Conservation (phyloP, 2,113 vertebrate species). For the Nibea albiflora region DNA sequence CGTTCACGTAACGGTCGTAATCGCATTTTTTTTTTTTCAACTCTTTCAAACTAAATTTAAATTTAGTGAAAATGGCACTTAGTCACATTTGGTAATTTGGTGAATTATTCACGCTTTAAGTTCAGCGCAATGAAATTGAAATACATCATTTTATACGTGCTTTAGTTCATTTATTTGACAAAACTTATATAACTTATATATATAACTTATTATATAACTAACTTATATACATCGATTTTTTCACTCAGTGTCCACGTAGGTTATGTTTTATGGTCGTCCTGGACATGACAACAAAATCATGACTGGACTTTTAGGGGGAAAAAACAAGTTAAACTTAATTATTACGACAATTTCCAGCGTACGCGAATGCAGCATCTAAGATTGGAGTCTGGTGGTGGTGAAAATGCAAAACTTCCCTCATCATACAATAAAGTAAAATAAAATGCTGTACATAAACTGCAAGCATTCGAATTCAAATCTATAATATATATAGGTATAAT, state of each 20-base stretch:
- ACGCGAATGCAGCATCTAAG: not conserved
- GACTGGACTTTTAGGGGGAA: fast-evolving
- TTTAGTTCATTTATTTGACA: not conserved
- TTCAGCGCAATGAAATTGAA: not conserved
- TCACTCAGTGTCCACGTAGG: not conserved
- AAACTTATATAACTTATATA: no score
- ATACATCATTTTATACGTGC: no score
- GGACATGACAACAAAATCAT: not conserved
- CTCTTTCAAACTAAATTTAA: not conserved
- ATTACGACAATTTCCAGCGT: not conserved
- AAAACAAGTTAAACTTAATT: fast-evolving
- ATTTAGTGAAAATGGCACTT: not conserved
- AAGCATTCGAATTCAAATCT: not conserved
- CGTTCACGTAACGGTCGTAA: not conserved
- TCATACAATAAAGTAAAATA: not conserved
- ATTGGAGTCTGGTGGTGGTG: constrained; percentile 9
- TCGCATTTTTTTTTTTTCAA: fast-evolving
- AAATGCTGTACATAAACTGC: not conserved
- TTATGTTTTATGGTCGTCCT: not conserved
- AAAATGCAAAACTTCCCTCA: not conserved
- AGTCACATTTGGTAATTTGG: fast-evolving
- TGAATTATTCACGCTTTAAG: not conserved
- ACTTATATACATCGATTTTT: not conserved
- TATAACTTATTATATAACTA: no score
- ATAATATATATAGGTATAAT: no score